Percentiles rank a stretch among this genome's conserved stretches.
Evolutionary conservation across 2,113 vertebrate species (phyloP).

Genomic region (Semicossyphus pulcher): DNA sequence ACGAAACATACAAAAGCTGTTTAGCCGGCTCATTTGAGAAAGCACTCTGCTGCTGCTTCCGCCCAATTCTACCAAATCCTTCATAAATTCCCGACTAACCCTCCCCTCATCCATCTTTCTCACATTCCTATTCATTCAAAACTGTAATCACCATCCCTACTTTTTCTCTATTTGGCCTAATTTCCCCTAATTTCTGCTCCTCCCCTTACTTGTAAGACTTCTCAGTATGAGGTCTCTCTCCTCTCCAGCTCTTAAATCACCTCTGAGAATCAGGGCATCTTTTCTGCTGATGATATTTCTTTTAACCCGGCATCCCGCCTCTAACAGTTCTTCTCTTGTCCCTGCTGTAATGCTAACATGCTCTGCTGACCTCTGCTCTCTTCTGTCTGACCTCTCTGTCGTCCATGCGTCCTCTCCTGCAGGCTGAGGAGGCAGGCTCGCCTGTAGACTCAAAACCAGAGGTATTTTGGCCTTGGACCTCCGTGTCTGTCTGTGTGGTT

Average conservation of each 20-base stretch:
- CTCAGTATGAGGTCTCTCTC: conserved; percentile 16
- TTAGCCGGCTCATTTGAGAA: neutral
- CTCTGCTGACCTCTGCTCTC: conserved; percentile 56
- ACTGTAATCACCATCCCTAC: conserved; percentile 48
- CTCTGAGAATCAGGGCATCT: conserved; percentile 28
- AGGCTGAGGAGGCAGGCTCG: conserved; percentile 83
- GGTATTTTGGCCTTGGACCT: conserved; percentile 80
- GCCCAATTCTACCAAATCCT: neutral
- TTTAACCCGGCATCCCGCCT: conserved; percentile 26
- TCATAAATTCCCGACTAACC: conserved; percentile 40
- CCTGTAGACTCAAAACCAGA: conserved; percentile 83
- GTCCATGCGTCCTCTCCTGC: conserved; percentile 45
- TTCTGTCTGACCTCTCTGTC: conserved; percentile 54
- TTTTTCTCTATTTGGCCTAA: conserved; percentile 26
- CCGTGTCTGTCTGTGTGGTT: conserved; percentile 56
- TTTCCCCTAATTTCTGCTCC: conserved; percentile 13
- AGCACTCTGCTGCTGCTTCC: neutral
- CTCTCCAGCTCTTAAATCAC: conserved; percentile 11
- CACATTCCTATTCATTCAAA: conserved; percentile 37
- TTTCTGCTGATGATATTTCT: conserved; percentile 25
- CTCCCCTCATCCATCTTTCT: conserved; percentile 29
- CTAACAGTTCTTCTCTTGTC: conserved; percentile 40
- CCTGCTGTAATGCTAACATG: conserved; percentile 39
- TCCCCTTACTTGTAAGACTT: conserved; percentile 2
- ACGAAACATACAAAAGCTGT: neutral